Evolutionary conservation across 2,888 invertebrate genomes (phyloP), one percentile per base, ranked within the genome.

Genomic region (Alloscopus bannaensis): DNA sequence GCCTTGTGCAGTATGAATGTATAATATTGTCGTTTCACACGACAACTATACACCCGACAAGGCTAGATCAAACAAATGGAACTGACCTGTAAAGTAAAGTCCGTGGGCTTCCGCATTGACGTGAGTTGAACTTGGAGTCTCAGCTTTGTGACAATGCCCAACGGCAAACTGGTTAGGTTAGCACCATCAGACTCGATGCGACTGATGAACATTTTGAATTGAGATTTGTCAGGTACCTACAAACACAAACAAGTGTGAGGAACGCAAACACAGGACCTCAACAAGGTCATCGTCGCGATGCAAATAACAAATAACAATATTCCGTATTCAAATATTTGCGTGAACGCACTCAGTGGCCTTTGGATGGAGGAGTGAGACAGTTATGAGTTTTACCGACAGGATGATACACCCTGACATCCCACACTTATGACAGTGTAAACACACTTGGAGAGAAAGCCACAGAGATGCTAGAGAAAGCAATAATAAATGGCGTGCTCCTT

Each of bases 61-160:
- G 6, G 36, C 6, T 8, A 3, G n/a, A n/a, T n/a, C n/a, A n/a
- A n/a, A n/a, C n/a, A n/a, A n/a, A n/a, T n/a, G n/a, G n/a, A n/a
- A 40, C 77, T 57, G 8, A 78, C 77, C 77, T 78, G 70, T 29
- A 78, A 45, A n/a, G 70, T 62, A 57, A 78, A 78, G 45, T 78
- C 47, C 29, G 24, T 64, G 20, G 55, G 77, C 8, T 18, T 28
- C 8, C 20, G 18, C 36, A 26, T 45, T 3, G 57, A 40, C 29
- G 28, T n/a, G 13, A 78, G 55, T 70, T 78, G 64, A 70, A 78
- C 65, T 24, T 65, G 47, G n/a, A 78, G 59, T 13, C 40, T 64
- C 2, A 78, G 70, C 29, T 70, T 78, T 11, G 70, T 55, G 6
- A 70, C 45, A n/a, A 31, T 24, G 1, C 77, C 77, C 31, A 78